Percentiles rank a stretch among this genome's conserved stretches.
phyloP scores from a whole-genome alignment of 64 coral and sea anemone species.

The Platygyra sinensis region DNA sequence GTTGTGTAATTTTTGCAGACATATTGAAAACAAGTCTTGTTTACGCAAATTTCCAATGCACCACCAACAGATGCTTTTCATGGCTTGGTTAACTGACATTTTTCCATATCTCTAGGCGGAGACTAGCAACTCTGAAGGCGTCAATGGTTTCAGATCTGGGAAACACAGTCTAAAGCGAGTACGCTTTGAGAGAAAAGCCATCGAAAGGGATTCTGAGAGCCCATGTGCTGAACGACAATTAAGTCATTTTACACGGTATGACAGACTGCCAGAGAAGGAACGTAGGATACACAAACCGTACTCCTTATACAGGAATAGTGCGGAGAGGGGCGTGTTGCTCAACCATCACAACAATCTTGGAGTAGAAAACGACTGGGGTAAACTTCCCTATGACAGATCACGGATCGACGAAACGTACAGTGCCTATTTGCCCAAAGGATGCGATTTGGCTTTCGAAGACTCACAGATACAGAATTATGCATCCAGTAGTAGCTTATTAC shows the following conservation, averaged over 20 bases:
- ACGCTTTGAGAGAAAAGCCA: slow-evolving; percentile 89
- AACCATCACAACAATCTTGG: not conserved
- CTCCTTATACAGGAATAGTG: slow-evolving; percentile 10
- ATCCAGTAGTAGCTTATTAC: not conserved
- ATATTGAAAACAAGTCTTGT: too few species aligned
- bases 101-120: slow-evolving; percentile 42
- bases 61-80: not conserved
- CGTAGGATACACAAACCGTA: not conserved
- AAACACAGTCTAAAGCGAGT: slow-evolving; percentile 79
- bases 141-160: slow-evolving; percentile 34
- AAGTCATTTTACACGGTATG: not conserved
- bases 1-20: too few species aligned
- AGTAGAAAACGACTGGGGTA: not conserved
- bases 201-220: slow-evolving; percentile 54
- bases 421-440: not conserved
- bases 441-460: not conserved
- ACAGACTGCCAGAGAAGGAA: not conserved
- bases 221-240: not conserved
- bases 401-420: not conserved
- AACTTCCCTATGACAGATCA: not conserved
- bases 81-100: not conserved
- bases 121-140: slow-evolving; percentile 41
- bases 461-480: not conserved
- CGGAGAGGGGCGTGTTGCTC: not conserved
- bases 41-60: too few species aligned